Evolutionary conservation across 2,113 vertebrate species (phyloP).

Genomic region (Raja brachyura): DNA sequence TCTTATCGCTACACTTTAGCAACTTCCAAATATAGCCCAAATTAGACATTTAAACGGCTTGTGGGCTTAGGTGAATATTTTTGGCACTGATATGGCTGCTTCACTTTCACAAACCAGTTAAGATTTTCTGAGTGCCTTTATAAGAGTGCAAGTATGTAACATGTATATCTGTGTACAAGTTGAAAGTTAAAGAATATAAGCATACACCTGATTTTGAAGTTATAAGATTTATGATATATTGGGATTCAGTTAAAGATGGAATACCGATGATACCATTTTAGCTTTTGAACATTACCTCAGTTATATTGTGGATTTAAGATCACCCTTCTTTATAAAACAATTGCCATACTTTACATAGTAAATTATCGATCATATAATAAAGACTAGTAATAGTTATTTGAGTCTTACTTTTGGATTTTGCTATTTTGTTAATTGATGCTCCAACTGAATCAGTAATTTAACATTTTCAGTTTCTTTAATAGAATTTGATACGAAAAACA

Average conservation of each 20-base stretch:
- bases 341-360: not conserved
- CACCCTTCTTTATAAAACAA: not conserved
- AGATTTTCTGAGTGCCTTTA: slow-evolving; percentile 20
- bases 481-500: slow-evolving; percentile 13
- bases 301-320: not conserved
- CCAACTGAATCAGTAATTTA: not conserved
- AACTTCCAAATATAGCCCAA: slow-evolving; percentile 57
- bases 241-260: not conserved
- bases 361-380: not conserved
- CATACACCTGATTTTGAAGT: not conserved
- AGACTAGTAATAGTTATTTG: not conserved
- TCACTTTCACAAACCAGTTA: slow-evolving; percentile 17
- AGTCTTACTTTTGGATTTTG: not conserved
- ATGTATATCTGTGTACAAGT: not conserved
- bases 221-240: not conserved
- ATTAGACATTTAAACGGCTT: slow-evolving; percentile 57
- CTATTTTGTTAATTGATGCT: not conserved
- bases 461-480: not conserved
- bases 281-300: not conserved
- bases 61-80: slow-evolving; percentile 48
- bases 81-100: slow-evolving; percentile 48
- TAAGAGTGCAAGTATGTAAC: not conserved
- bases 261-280: not conserved
- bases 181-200: not conserved
- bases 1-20: slow-evolving; percentile 62